Conservation (phyloP, 2,113 vertebrate genomes). For the Colaptes auratus region DNA sequence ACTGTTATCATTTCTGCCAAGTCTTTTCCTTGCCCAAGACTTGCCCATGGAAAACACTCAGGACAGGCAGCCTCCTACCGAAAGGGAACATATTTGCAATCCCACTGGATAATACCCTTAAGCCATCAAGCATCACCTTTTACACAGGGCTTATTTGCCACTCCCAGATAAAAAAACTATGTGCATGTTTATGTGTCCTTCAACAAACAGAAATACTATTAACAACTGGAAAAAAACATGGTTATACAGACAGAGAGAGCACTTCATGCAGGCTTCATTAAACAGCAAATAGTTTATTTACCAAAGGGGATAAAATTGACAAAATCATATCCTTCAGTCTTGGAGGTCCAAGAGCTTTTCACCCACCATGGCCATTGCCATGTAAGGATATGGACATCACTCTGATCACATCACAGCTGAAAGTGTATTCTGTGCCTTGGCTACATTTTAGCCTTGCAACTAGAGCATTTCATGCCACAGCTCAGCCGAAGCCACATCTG, state of each 20-base stretch:
- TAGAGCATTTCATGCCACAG: not conserved
- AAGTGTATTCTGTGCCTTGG: not conserved
- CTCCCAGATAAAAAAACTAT: not conserved
- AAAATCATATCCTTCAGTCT: not conserved
- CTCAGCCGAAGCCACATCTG: not conserved
- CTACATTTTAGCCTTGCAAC: not conserved
- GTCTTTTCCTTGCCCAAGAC: not conserved
- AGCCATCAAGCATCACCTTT: not conserved
- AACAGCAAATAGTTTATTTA: not conserved
- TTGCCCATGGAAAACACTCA: not conserved
- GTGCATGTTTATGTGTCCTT: not conserved
- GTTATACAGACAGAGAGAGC: not conserved
- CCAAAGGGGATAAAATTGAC: not conserved
- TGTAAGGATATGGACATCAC: not conserved
- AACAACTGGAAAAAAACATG: not conserved
- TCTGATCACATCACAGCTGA: not conserved
- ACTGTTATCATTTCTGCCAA: conserved; percentile 26
- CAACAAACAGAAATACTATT: not conserved
- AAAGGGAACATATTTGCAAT: not conserved
- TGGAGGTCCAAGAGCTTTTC: not conserved
- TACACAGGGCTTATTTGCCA: not conserved
- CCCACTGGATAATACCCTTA: not conserved
- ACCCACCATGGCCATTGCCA: accelerated
- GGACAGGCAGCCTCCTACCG: not conserved
- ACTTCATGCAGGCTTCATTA: not conserved